Base-by-base conservation (phyloP, 2,888 invertebrate species). In the Mycalesis mineus region DNA sequence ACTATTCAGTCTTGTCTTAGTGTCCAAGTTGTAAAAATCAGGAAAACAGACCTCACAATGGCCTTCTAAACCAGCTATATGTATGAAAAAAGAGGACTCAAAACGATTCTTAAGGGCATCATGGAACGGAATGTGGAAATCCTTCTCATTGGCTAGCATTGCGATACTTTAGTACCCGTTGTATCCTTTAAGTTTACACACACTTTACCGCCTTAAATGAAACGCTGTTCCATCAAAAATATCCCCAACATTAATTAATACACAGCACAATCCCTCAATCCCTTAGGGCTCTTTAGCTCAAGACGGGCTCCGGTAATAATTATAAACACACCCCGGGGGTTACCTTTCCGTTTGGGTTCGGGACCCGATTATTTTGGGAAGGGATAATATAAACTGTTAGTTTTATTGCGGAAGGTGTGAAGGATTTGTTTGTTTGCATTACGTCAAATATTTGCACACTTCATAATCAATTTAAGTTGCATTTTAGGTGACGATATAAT, bases 261-360 rank as follows among this genome's bases (percentile, higher is more conserved):
- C 62, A 55, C 58, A 60, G 60, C 51, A 48, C 65, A 65, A 68
- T 65, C 65, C 67, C 68, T 65, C 60, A 57, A 57, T 64, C 68
- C 68, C 68, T 63, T 17, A 53, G 65, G 68, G 67, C 62, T 63
- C 67, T 65, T 65, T 63, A 64, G 61, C 49, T 48, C 57, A 63
- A 66, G 65, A 61, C 62, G 65, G 59, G 62, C 47, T 55, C 63
- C 61, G 52, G 63, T 88, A 85, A 90, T 90, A 89, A 90, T 90
- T 90, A 88, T 86, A 88, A 87, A 86, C 86, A 85, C 78, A 76
- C 84, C 88, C 82, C 77, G 54, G 69, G 82, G 88, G 78, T 37
- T 72, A 71, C 67, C 67, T 58, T 62, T 65, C 57, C 63, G 61
- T 64, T 64, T 57, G 62, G 64, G 64, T 65, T 66, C 57, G 61